Base-by-base conservation (phyloP, 2,797 vertebrate species). In the Karalla daura region DNA sequence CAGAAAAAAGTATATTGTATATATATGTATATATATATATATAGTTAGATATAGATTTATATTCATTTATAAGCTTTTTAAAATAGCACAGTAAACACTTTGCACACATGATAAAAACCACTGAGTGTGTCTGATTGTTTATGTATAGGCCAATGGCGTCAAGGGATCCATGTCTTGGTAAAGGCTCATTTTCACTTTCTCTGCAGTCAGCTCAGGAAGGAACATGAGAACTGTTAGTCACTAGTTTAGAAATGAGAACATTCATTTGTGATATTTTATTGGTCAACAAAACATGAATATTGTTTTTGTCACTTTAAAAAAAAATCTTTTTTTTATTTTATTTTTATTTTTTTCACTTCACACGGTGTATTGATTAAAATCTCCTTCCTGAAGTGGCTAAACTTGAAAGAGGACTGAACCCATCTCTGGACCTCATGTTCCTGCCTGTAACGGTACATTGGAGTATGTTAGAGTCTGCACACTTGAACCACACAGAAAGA, bases 51-150 rank as follows among this genome's bases (percentile, higher is more conserved):
- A 94, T 94, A 93, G 94, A 95, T 91, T 89, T 92, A 89, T 93
- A 89, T 92, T 90, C 86, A 92, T 95, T 94, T 95, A 97, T 94
- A 95, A 94, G 96, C 95, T 94, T 95, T 96, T 97, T 96, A 95
- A 98, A 98, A 97, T 96, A 97, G 96, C 96, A 99, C 96, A 98
- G 95, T 96, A 97, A 98, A 98, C 96, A 99, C 96, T 96, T 97
- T 96, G 94, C 96, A 98, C 96, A 98, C 95, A 96, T 97, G 96
- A 96, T 96, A 97, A 95, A 98, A 98, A 98, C 94, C 96, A 99
- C 96, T 95, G 94, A 96, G 96, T 96, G 95, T 96, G 95, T 97
- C 93, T 95, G 97, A 92, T 96, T 96, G 92, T 87, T 89, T 88
- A 87, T 94, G 91, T 93, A 93, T 94, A 94, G 95, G 95, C 93